phyloP scores from a whole-genome alignment of 2,113 vertebrate genomes.

The Lethenteron reissneri region DNA sequence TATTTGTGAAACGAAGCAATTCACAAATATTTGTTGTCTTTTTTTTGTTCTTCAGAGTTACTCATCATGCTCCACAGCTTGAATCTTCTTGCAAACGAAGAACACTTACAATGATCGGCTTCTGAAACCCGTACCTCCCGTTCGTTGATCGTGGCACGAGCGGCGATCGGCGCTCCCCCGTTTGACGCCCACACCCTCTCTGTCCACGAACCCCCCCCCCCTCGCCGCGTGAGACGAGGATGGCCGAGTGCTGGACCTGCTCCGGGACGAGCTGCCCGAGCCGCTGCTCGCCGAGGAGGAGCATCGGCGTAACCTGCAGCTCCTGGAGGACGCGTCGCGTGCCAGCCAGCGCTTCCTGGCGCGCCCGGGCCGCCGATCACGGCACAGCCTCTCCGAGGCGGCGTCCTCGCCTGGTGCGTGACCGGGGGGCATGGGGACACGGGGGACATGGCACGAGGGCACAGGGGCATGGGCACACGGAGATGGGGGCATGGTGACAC shows the following conservation, averaged over 20 bases:
- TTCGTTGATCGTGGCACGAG: not conserved
- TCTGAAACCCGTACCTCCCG: constrained; percentile 8
- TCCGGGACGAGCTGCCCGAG: constrained; percentile 67
- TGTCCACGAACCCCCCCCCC: not conserved
- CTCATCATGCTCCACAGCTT: not conserved
- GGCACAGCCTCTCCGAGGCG: constrained; percentile 38
- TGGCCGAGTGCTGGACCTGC: constrained; percentile 63
- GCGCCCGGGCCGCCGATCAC: constrained; percentile 58
- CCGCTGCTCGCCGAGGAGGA: constrained; percentile 75
- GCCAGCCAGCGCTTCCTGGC: constrained; percentile 66
- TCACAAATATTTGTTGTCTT: not conserved
- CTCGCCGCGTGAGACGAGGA: constrained; percentile 30
- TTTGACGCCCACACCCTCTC: not conserved
- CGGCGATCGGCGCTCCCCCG: constrained; percentile 5
- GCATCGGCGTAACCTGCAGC: constrained; percentile 68
- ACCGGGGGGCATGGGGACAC: not conserved
- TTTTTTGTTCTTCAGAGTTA: not conserved
- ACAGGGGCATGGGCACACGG: too few relatives aligned
- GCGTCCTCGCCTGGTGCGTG: constrained; percentile 39
- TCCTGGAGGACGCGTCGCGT: constrained; percentile 76
- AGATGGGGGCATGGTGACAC: too few relatives aligned
- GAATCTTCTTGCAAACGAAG: not conserved
- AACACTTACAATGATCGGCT: not conserved
- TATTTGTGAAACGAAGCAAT: not conserved
- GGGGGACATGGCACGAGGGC: too few relatives aligned